Evolutionary conservation across 2,113 vertebrate species (phyloP).

Genomic region (Monopterus albus): DNA sequence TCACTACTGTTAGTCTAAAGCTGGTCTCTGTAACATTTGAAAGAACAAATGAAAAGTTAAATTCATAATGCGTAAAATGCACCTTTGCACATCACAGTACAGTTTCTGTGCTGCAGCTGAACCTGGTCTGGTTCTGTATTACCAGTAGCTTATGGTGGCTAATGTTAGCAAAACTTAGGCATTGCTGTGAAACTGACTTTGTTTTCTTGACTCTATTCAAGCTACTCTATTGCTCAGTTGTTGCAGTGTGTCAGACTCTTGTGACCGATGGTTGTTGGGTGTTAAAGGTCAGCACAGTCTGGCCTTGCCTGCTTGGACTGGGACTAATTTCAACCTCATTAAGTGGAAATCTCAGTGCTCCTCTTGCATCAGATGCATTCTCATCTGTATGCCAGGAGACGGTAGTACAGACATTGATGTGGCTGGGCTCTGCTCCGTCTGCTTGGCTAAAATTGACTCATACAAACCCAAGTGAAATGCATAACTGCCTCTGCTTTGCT

Average conservation of each 20-base stretch:
- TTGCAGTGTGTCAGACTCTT: conserved; percentile 48
- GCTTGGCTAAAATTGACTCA: conserved; percentile 40
- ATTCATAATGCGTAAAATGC: background rate
- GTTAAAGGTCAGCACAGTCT: conserved; percentile 58
- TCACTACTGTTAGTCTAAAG: background rate
- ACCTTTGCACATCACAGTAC: background rate
- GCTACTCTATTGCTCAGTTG: conserved; percentile 10
- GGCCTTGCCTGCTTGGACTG: conserved; percentile 40
- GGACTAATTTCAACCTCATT: conserved; percentile 64
- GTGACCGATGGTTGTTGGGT: conserved; percentile 49
- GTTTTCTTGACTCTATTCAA: no score
- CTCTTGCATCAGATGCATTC: conserved; percentile 28
- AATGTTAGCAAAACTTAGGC: no score
- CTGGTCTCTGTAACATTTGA: background rate
- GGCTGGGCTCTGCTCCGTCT: conserved; percentile 41
- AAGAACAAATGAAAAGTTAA: background rate
- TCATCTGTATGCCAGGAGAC: conserved; percentile 64
- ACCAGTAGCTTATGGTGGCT: no score
- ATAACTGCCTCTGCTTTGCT: conserved; percentile 24
- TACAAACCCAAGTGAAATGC: conserved; percentile 40
- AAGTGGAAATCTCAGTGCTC: conserved; percentile 53
- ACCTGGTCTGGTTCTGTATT: no score
- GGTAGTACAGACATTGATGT: conserved; percentile 50
- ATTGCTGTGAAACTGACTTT: no score
- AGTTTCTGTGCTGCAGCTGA: background rate